These are phyloP conservation scores for Chaetophractus vellerosus DNA, from an alignment of 2,797 vertebrate genomes.

Conservation along the genomic window DNA sequence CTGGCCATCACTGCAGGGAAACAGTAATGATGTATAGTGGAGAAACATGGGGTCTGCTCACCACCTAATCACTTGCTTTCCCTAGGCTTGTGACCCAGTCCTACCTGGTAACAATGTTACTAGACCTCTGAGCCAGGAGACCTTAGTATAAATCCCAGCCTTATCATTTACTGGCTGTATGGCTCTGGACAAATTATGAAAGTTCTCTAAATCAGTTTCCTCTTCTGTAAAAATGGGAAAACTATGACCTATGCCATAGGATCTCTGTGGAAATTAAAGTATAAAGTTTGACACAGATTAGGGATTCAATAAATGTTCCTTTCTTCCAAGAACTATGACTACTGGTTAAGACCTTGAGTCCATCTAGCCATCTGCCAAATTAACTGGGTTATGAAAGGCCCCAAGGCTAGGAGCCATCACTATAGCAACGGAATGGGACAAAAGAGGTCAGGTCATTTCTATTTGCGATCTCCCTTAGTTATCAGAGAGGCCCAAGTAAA, in stretches of 20 bases:
- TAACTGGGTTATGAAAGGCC: slow-evolving; percentile 30
- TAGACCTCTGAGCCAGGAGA: neutral
- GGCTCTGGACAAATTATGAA: slow-evolving; percentile 23
- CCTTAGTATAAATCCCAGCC: slow-evolving; percentile 10
- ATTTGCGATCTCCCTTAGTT: slow-evolving; percentile 17
- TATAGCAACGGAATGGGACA: neutral
- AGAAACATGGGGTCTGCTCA: neutral
- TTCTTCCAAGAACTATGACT: slow-evolving; percentile 1
- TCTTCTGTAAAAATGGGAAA: slow-evolving; percentile 52
- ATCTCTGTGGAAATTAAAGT: slow-evolving; percentile 32
- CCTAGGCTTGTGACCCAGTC: neutral
- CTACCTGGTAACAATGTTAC: neutral
- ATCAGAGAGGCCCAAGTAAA: neutral
- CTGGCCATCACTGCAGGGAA: neutral
- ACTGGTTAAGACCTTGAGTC: slow-evolving; percentile 3
- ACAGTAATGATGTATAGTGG: neutral
- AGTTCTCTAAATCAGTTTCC: slow-evolving; percentile 49
- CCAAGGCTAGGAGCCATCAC: neutral
- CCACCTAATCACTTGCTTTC: neutral
- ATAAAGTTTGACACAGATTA: slow-evolving; percentile 50
- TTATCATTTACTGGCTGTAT: slow-evolving; percentile 22
- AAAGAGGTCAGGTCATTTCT: slow-evolving; percentile 32
- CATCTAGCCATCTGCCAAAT: slow-evolving; percentile 52
- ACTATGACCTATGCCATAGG: neutral
- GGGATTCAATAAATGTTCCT: slow-evolving; percentile 8